phyloP scores from a whole-genome alignment of 1,140 invertebrate species.

The Ceratosolen solmsi region DNA sequence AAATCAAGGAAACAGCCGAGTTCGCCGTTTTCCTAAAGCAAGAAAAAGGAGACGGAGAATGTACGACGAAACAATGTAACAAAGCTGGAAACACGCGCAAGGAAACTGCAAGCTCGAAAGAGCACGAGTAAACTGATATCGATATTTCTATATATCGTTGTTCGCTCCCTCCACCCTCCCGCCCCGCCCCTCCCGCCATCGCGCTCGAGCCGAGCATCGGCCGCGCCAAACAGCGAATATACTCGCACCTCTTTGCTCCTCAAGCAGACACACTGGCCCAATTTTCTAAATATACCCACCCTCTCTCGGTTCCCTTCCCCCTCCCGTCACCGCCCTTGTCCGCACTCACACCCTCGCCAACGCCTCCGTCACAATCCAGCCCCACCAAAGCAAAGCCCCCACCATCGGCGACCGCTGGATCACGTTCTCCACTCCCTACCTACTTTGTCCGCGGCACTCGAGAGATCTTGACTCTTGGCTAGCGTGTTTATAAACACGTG shows the following conservation, averaged over 20 bases:
- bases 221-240: not conserved
- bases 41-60: no score
- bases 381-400: conserved; percentile 38
- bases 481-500: conserved; percentile 67
- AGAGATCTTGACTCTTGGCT: conserved; percentile 67
- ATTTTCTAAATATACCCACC: conserved; percentile 67
- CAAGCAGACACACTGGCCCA: conserved; percentile 62
- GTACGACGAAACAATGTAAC: no score
- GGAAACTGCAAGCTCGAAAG: no score
- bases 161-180: not conserved
- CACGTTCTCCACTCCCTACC: conserved; percentile 52
- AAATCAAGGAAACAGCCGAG: no score
- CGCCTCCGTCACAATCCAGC: conserved; percentile 60
- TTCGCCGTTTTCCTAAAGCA: no score
- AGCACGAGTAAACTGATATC: conserved; percentile 32
- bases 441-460: no score
- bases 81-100: no score
- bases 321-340: conserved; percentile 49
- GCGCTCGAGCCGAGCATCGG: not conserved
- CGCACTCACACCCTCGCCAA: conserved; percentile 35
- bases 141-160: conserved; percentile 31
- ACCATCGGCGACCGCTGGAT: not conserved
- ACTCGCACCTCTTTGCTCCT: conserved; percentile 18
- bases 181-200: not conserved
- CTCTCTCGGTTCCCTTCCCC: conserved; percentile 58